Percentiles rank a stretch among this genome's conserved stretches.
These are phyloP conservation scores for Orthosia gracilis DNA, from an alignment of 2,888 invertebrate species.

Conservation along the genomic window DNA sequence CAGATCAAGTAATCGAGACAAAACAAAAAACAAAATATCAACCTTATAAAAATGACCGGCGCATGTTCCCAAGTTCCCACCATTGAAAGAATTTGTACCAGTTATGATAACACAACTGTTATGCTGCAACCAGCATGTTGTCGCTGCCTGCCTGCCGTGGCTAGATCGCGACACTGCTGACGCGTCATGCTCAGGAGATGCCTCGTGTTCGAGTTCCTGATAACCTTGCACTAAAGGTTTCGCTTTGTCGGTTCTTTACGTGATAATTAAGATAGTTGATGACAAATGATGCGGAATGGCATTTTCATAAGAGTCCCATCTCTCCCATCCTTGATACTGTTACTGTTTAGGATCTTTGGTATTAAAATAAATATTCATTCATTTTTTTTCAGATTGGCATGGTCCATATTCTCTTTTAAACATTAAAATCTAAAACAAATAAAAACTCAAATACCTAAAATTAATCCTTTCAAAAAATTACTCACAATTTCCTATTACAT, in stretches of 20 bases:
- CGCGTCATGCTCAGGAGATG: conserved; percentile 9
- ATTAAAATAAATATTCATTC: no score
- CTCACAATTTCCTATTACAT: no score
- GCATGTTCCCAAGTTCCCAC: conserved; percentile 24
- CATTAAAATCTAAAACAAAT: no score
- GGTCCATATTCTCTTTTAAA: no score
- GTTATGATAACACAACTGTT: conserved; percentile 43
- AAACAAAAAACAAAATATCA: conserved; percentile 10
- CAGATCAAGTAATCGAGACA: conserved; percentile 26
- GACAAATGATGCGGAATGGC: neutral
- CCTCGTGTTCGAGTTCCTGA: conserved; percentile 10
- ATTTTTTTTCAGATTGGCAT: no score
- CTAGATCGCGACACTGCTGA: conserved; percentile 13
- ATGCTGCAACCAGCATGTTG: conserved; percentile 21
- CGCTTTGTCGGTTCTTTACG: neutral
- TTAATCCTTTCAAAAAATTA: no score
- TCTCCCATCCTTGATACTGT: no score
- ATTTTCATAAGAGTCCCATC: neutral
- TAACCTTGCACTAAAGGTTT: conserved; percentile 7
- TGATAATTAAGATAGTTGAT: neutral
- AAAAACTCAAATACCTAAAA: no score
- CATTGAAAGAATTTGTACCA: conserved; percentile 12
- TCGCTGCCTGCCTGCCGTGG: conserved; percentile 27
- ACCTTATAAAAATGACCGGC: neutral
- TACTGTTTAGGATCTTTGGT: no score